Base-by-base conservation (phyloP, 2,113 vertebrate species). In the Coturnix japonica region DNA sequence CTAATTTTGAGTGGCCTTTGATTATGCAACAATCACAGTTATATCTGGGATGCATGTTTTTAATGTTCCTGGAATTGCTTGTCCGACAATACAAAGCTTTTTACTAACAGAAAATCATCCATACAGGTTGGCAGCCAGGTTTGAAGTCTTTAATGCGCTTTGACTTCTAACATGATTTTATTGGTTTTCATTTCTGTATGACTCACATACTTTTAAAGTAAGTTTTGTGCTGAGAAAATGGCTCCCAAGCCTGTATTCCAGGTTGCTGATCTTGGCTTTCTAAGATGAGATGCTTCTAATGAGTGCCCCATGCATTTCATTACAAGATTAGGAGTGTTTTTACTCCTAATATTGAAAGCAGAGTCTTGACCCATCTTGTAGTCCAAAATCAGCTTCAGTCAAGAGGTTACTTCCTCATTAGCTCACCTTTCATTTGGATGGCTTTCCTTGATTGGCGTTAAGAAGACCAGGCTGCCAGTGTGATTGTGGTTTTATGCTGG, bases 1-100 rank as follows among this genome's bases (percentile, higher is more conserved):
- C 57, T 60, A 90, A 85, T 88, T 91, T 90, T 73, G 77, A 89
- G 72, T 71, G 74, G 13, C 31, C 22, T 72, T 72, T 91, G 72
- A 25, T 95, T 95, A 64, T 2, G 7, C 79, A 95, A 39, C 72
- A 64, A 18, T 56, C n/a, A 44, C 41, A 69, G 44, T 85, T 85
- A n/a, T 74, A 51, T 71, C 35, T 0, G 14, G 63, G 79, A 74
- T 63, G 51, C 28, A 49, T 37, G 39, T 44, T 31, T 79, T 46
- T 76, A 63, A 54, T 5, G 3, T 77, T 89, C 91, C 28, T 82
- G 14, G 14, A 77, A 54, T 26, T 69, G 8, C 56, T 53, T 30
- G 30, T 56, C 54, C 30, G 31, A 11, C 67, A 82, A 60, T 37
- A 46, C 46, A 74, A 91, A 65, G 3, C 8, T 13, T 51, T 86